Conservation (phyloP, 2,888 invertebrate species). For the Phalera bucephala region DNA sequence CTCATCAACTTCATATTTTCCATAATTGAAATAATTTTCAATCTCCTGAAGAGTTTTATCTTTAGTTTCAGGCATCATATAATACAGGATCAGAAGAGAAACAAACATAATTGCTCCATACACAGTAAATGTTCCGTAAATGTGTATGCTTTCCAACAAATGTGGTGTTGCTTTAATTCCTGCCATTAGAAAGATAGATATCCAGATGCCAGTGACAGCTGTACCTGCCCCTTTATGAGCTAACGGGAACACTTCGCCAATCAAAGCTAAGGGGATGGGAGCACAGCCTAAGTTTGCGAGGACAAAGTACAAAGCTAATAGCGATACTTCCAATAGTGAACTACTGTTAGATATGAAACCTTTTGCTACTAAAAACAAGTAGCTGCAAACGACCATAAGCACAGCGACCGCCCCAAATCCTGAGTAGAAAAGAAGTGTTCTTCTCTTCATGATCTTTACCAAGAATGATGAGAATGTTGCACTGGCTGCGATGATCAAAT, state of each 20-base stretch:
- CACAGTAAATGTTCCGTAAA: constrained; percentile 41
- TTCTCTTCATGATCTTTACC: constrained; percentile 41
- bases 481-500: constrained; percentile 42
- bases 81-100: constrained; percentile 30
- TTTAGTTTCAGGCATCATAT: constrained; percentile 47
- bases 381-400: constrained; percentile 32
- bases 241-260: constrained; percentile 62
- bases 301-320: constrained; percentile 44
- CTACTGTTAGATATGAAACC: constrained; percentile 32
- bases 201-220: constrained; percentile 36
- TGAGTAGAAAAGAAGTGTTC: constrained; percentile 43
- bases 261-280: constrained; percentile 46
- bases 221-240: constrained; percentile 52
- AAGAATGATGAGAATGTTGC: constrained; percentile 40
- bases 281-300: constrained; percentile 50
- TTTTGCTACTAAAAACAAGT: constrained; percentile 32
- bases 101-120: constrained; percentile 25
- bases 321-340: constrained; percentile 30
- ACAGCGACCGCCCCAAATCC: constrained; percentile 39
- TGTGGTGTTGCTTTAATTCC: constrained; percentile 48
- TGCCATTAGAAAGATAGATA: constrained; percentile 41
- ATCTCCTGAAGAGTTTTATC: constrained; percentile 47
- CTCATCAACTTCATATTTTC: constrained; percentile 14
- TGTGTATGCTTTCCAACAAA: constrained; percentile 36
- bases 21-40: constrained; percentile 40